A percentile compares a stretch with the other conserved stretches of the same genome.
Evolutionary conservation across 2,797 vertebrate genomes (phyloP).

Genomic region (Acanthurus lineatus): DNA sequence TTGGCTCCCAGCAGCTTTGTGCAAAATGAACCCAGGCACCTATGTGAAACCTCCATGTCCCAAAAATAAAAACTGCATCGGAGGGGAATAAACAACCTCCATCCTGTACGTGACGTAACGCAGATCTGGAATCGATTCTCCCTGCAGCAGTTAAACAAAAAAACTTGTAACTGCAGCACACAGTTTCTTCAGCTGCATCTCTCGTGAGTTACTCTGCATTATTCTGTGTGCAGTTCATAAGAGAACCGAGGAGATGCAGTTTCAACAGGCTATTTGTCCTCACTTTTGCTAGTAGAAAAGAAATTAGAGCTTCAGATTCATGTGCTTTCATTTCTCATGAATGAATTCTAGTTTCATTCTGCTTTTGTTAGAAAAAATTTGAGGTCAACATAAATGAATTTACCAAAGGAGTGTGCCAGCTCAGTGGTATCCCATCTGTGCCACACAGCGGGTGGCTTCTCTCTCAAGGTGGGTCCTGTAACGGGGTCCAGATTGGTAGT

Average conservation of each 20-base stretch:
- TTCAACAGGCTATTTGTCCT: conserved; percentile 6
- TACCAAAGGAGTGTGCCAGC: conserved; percentile 55
- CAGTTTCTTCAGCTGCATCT: conserved; percentile 19
- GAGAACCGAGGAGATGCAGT: background rate
- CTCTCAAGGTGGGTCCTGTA: conserved; percentile 68
- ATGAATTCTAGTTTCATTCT: conserved; percentile 40
- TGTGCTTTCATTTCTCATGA: conserved; percentile 32
- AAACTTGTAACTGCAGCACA: conserved; percentile 15
- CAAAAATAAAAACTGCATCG: conserved; percentile 30
- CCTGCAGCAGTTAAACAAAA: background rate
- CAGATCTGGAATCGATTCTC: conserved; percentile 42
- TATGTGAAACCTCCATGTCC: conserved; percentile 27
- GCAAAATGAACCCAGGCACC: conserved; percentile 47
- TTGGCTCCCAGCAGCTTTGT: conserved; percentile 47
- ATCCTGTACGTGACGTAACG: conserved; percentile 18
- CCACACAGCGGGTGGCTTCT: conserved; percentile 54
- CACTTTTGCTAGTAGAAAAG: background rate
- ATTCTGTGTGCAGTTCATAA: background rate
- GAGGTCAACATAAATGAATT: conserved; percentile 72
- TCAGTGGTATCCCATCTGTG: conserved; percentile 71
- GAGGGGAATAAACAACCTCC: conserved; percentile 41
- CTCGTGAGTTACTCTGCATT: background rate
- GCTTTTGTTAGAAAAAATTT: conserved; percentile 50
- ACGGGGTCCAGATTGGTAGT: conserved; percentile 75
- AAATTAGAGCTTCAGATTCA: background rate